phyloP scores from a whole-genome alignment of 2,888 invertebrate genomes.

The Trichogramma dendrolimi region DNA sequence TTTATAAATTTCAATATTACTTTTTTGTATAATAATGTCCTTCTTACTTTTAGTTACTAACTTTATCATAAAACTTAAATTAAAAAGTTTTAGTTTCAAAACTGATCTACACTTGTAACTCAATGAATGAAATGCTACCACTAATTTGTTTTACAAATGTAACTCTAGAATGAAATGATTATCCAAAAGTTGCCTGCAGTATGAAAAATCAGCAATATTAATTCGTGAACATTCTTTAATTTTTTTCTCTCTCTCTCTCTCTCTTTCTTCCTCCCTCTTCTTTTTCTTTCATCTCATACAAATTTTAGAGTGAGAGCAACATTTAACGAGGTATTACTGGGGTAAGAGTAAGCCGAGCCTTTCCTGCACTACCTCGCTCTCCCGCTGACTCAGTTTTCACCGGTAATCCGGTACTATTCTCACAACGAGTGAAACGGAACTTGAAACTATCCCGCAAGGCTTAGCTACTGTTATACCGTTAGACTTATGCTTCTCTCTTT shows the following conservation, averaged over 20 bases:
- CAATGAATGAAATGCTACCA: slow-evolving; percentile 9
- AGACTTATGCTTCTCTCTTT: neutral
- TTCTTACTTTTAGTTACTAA: too few species aligned
- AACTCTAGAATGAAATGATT: neutral
- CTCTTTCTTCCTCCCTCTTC: neutral
- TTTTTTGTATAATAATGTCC: too few species aligned
- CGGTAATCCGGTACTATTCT: slow-evolving; percentile 37
- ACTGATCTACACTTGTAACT: too few species aligned
- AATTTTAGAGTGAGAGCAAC: slow-evolving; percentile 33
- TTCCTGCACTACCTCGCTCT: slow-evolving; percentile 42
- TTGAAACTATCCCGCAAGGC: slow-evolving; percentile 34
- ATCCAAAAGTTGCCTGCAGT: neutral
- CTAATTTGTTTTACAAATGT: slow-evolving; percentile 17
- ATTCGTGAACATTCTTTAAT: slow-evolving; percentile 8
- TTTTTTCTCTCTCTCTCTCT: neutral
- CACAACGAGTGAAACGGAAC: slow-evolving; percentile 32
- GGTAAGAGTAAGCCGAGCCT: slow-evolving; percentile 40
- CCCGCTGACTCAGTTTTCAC: slow-evolving; percentile 40
- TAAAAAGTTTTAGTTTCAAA: too few species aligned
- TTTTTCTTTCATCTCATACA: slow-evolving; percentile 3
- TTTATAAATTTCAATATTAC: too few species aligned
- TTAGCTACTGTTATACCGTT: neutral
- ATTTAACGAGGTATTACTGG: slow-evolving; percentile 43
- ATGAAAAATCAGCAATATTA: slow-evolving; percentile 31
- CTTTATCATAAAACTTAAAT: too few species aligned